A percentile compares a stretch with the other conserved stretches of the same genome.
phyloP scores from a whole-genome alignment of 1,140 invertebrate species.

The Pseudomyrmex concolor region DNA sequence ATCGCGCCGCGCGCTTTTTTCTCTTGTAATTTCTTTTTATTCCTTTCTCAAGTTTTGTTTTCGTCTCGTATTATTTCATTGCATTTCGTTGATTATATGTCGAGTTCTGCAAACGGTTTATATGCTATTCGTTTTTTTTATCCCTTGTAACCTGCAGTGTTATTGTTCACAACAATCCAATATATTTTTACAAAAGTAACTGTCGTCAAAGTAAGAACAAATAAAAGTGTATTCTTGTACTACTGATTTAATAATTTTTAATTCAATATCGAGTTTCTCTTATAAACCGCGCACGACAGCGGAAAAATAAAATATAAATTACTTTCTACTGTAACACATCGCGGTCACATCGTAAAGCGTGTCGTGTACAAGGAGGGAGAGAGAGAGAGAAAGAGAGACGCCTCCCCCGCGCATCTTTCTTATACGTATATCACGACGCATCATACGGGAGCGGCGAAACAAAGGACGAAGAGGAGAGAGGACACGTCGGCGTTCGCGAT shows the following conservation, averaged over 20 bases:
- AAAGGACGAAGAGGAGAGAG: slow-evolving; percentile 29
- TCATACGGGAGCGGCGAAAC: neutral
- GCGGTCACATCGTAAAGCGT: neutral
- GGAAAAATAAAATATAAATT: neutral
- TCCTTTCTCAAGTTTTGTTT: neutral
- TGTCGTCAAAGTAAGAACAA: neutral
- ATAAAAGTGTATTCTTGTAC: neutral
- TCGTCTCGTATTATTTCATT: slow-evolving; percentile 9
- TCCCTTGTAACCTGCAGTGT: neutral
- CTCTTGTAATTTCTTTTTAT: slow-evolving; percentile 28
- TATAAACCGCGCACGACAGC: no score
- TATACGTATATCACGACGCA: neutral
- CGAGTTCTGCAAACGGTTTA: neutral
- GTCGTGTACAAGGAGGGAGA: no score
- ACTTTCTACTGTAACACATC: neutral
- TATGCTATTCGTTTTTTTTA: slow-evolving; percentile 14
- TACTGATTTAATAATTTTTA: neutral
- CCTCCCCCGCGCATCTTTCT: neutral
- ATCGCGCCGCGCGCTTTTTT: neutral
- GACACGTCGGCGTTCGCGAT: slow-evolving; percentile 37
- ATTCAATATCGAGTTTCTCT: neutral
- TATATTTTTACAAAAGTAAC: neutral
- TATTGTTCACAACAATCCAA: slow-evolving; percentile 1
- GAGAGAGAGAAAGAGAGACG: no score
- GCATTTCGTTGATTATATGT: slow-evolving; percentile 25